Evolutionary conservation across 2,797 vertebrate species (phyloP).

Genomic region (Antrozous pallidus): DNA sequence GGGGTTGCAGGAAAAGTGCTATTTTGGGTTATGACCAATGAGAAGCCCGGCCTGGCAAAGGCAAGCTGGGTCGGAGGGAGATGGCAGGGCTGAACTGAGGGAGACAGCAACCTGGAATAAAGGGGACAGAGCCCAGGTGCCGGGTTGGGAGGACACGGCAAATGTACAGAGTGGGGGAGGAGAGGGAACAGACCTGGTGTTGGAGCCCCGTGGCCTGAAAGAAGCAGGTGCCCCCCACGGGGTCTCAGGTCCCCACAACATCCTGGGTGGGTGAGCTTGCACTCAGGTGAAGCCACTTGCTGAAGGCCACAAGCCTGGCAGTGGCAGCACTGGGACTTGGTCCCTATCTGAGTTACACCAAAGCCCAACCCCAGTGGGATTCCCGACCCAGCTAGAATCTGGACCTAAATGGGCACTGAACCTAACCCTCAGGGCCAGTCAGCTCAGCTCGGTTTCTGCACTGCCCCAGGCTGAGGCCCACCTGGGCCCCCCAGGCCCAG

Average conservation of each 20-base stretch:
- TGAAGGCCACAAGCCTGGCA: not conserved
- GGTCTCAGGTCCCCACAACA: not conserved
- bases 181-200: not conserved
- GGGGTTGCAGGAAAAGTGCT: constrained; percentile 64
- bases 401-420: not conserved
- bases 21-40: constrained; percentile 64
- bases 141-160: not conserved
- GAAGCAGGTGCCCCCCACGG: not conserved
- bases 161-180: not conserved
- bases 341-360: not conserved
- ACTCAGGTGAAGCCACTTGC: not conserved
- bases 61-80: not conserved
- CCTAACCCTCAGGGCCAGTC: not conserved
- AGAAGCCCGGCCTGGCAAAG: constrained; percentile 42
- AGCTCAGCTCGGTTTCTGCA: not conserved
- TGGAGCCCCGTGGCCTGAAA: not conserved
- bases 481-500: not conserved
- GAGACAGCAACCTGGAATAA: not conserved
- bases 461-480: not conserved
- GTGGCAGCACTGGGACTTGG: not conserved
- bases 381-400: not conserved
- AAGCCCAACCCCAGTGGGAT: not conserved
- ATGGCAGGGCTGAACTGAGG: not conserved
- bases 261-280: not conserved
- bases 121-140: not conserved